Evolutionary conservation across 2,888 invertebrate species (phyloP).

Genomic region (Entomobrya multifasciata): DNA sequence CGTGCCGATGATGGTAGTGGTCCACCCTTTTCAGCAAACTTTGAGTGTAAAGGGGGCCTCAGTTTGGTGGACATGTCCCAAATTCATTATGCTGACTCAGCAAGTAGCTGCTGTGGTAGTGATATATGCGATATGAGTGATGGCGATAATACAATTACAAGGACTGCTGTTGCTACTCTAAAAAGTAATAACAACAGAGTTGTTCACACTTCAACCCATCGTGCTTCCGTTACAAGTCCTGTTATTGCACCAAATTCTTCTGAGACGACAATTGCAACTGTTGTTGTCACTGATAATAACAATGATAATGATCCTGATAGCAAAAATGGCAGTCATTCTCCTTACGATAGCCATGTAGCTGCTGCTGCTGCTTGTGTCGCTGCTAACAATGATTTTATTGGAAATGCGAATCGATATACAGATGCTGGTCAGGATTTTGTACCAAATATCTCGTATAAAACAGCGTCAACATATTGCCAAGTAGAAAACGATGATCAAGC

Average conservation of each 20-base stretch:
- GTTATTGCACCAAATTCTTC: conserved; percentile 10
- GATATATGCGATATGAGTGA: conserved; percentile 63
- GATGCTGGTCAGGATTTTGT: conserved; percentile 47
- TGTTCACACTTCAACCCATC: background rate
- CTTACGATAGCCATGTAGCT: conserved; percentile 1
- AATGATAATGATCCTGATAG: conserved; percentile 38
- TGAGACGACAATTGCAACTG: conserved; percentile 21
- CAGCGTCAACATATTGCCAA: background rate
- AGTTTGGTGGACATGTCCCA: conserved; percentile 70
- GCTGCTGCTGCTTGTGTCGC: background rate
- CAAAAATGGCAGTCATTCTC: conserved; percentile 6
- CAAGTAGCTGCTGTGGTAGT: conserved; percentile 74
- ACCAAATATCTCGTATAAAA: conserved; percentile 19
- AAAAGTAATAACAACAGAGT: conserved; percentile 23
- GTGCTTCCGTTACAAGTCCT: conserved; percentile 40
- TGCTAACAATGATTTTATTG: conserved; percentile 6
- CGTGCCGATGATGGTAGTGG: background rate
- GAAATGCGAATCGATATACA: conserved; percentile 52
- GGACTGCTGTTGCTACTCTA: background rate
- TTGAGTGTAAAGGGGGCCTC: conserved; percentile 67
- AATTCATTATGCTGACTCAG: conserved; percentile 76
- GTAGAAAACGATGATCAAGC: background rate
- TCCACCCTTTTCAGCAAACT: conserved; percentile 30
- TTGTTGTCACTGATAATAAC: conserved; percentile 25
- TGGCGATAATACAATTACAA: conserved; percentile 27